Conservation (phyloP, 1,140 invertebrate species). For the Ylistrum balloti region DNA sequence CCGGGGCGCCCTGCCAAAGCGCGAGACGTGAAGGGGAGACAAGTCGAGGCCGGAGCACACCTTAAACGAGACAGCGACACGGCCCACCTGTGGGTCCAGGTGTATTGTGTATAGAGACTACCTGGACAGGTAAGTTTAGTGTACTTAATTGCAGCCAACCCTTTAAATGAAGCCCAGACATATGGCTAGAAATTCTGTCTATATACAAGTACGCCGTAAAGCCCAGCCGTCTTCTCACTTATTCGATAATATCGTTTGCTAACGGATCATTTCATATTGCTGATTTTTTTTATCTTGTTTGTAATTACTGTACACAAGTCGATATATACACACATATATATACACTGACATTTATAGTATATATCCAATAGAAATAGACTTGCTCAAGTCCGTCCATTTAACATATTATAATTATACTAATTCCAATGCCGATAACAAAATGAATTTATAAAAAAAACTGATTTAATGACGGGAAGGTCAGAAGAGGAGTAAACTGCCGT, state of each 20-base stretch:
- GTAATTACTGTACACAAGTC: slow-evolving; percentile 19
- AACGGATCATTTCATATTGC: neutral
- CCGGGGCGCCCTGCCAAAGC: neutral
- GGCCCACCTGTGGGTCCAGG: slow-evolving; percentile 27
- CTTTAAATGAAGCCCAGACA: neutral
- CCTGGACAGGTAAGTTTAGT: neutral
- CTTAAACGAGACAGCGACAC: neutral
- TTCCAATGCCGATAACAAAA: too few species aligned
- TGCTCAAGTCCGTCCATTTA: neutral
- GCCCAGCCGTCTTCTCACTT: neutral
- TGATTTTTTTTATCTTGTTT: neutral
- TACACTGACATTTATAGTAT: too few species aligned
- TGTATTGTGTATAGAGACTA: slow-evolving; percentile 7
- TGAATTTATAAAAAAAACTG: too few species aligned
- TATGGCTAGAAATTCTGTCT: neutral
- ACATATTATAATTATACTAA: neutral
- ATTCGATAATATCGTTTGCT: neutral
- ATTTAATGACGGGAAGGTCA: too few species aligned
- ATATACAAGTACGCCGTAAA: neutral
- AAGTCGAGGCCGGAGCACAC: neutral
- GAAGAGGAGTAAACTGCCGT: too few species aligned
- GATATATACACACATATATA: neutral
- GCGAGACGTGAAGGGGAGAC: slow-evolving; percentile 23
- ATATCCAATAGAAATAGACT: neutral
- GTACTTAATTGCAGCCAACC: slow-evolving; percentile 1